Evolutionary conservation across 2,888 invertebrate species (phyloP), one percentile per base, ranked within the genome.

Genomic region (Dryadula phaetusa): DNA sequence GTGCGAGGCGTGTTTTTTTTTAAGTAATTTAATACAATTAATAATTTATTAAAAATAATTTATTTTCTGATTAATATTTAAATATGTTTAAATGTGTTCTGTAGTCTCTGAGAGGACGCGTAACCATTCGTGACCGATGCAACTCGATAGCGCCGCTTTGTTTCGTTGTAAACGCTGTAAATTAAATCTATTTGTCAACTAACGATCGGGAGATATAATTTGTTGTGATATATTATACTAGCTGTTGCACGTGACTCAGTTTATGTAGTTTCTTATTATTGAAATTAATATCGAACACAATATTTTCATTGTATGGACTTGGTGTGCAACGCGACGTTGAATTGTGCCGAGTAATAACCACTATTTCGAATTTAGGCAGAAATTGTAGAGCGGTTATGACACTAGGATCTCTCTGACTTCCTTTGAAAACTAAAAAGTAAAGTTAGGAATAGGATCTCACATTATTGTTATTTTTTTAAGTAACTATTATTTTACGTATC

Each of bases 161-260:
- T 90, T 90, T 90, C 89, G 87, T 84, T 90, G 90, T 88, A 87
- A 90, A 88, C 88, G 88, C 87, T 85, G 87, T 89, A 91, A 91
- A 90, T 92, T 92, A 91, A 90, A 91, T 90, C 90, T 90, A 91
- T 92, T 90, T 90, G 91, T 90, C 90, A 90, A 89, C 87, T 88
- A 83, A 83, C 86, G 90, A 90, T 90, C 81, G 84, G 76, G 76
- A 72, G 64, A 65, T 65, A 32, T 60, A 44, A 60, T 25, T 60
- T 60, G 16, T 44, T 46, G 60, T 60, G 18, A 44, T 60, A 28
- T 60, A 60, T 44, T 60, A 3, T 16, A 28, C 28, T 28, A 18
- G 28, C 18, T 28, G 14, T 6, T 60, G 44, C 14, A 44, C 18
- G 25, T 28, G 28, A 18, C 28, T 44, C 42, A 7, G 44, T 28